phyloP scores from a whole-genome alignment of 2,797 vertebrate genomes.

The Glossophaga mutica region DNA sequence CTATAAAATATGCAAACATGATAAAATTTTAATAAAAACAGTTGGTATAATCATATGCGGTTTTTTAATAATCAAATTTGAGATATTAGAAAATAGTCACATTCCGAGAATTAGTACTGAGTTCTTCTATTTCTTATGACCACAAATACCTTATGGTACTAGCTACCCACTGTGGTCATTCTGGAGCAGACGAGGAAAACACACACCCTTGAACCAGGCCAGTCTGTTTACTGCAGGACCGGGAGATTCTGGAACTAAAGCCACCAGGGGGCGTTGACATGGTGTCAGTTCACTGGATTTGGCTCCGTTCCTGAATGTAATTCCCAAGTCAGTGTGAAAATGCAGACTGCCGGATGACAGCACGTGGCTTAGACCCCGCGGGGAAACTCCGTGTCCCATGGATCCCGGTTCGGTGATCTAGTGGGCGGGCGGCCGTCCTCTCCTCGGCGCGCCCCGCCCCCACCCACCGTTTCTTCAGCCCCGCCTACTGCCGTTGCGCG shows the following conservation, averaged over 20 bases:
- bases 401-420: not conserved
- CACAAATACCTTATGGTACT: not conserved
- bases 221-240: not conserved
- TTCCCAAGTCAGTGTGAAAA: not conserved
- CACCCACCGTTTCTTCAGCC: too few species aligned
- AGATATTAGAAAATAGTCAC: not conserved
- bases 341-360: not conserved
- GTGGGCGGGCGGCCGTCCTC: not conserved
- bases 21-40: not conserved
- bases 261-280: not conserved
- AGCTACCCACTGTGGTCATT: not conserved
- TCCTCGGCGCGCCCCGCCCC: not conserved
- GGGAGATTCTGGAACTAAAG: not conserved
- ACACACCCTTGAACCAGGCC: not conserved
- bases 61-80: not conserved
- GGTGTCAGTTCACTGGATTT: not conserved
- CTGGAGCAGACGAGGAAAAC: not conserved
- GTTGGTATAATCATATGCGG: not conserved
- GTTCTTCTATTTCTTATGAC: not conserved
- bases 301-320: not conserved
- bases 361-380: not conserved
- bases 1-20: not conserved
- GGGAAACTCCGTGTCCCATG: not conserved
- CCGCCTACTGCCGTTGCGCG: not conserved
- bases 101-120: not conserved